phyloP scores from a whole-genome alignment of 2,888 invertebrate genomes.

The Kryphioiulus occultus region DNA sequence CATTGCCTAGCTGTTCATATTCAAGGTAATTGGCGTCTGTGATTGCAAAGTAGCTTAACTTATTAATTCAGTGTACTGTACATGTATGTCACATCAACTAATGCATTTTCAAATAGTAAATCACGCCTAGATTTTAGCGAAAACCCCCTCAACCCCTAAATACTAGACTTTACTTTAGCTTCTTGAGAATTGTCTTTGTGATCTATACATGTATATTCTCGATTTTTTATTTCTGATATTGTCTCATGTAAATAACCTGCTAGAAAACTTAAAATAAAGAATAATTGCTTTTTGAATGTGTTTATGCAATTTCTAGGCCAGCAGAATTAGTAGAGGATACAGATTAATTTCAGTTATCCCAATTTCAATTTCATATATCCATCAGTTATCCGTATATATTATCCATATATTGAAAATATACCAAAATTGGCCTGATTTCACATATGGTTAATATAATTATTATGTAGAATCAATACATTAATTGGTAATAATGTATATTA shows the following conservation, averaged over 20 bases:
- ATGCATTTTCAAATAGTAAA: background rate
- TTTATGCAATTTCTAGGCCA: too few relatives aligned
- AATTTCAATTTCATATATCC: too few relatives aligned
- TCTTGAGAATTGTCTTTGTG: background rate
- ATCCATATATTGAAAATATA: too few relatives aligned
- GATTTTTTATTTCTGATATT: conserved; percentile 15
- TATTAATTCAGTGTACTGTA: too few relatives aligned
- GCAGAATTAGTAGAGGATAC: too few relatives aligned
- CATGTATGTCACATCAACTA: background rate
- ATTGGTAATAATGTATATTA: too few relatives aligned
- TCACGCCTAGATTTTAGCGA: background rate
- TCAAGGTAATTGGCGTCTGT: background rate
- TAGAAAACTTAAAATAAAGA: conserved; percentile 35
- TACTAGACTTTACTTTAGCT: background rate
- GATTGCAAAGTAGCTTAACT: background rate
- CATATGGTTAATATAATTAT: too few relatives aligned
- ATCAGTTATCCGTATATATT: too few relatives aligned
- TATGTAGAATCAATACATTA: too few relatives aligned
- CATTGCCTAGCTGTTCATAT: background rate
- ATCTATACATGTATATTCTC: background rate
- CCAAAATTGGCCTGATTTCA: too few relatives aligned
- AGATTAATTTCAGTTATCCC: too few relatives aligned
- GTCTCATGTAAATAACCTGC: conserved; percentile 31
- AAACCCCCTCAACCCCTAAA: background rate
- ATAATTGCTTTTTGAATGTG: conserved; percentile 8